Percentiles rank a stretch among this genome's conserved stretches.
phyloP scores from a whole-genome alignment of 2,113 vertebrate genomes.

The Nipponia nippon region DNA sequence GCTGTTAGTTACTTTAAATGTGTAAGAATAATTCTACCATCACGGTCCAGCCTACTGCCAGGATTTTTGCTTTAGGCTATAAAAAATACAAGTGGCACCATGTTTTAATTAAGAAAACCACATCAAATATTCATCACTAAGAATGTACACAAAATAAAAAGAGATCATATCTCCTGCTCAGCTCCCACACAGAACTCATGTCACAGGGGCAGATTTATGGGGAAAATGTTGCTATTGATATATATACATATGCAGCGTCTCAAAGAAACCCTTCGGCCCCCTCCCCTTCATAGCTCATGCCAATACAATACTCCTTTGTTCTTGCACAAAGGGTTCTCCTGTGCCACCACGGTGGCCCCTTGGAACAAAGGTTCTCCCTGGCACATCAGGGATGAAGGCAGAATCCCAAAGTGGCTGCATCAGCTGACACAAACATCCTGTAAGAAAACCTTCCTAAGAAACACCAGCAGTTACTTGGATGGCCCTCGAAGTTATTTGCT shows the following conservation, averaged over 20 bases:
- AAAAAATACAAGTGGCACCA: neutral
- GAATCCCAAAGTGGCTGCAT: neutral
- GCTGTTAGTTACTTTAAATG: neutral
- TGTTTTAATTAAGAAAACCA: neutral
- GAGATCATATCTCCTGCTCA: neutral
- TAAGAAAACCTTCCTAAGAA: neutral
- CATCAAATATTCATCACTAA: neutral
- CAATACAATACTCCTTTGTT: slow-evolving; percentile 33
- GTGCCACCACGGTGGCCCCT: neutral
- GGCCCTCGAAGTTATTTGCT: neutral
- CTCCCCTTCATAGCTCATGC: neutral
- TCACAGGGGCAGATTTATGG: neutral
- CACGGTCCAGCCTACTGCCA: neutral
- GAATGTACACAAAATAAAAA: neutral
- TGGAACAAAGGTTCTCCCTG: neutral
- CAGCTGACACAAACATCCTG: neutral
- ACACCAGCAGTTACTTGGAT: neutral
- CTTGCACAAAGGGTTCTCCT: slow-evolving; percentile 27
- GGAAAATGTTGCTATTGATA: neutral
- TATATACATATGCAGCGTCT: neutral
- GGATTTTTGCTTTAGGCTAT: neutral
- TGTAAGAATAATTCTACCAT: neutral
- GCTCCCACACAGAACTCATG: neutral
- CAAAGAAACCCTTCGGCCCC: neutral
- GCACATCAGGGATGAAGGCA: neutral